Evolutionary conservation across 2,113 vertebrate genomes (phyloP).

Genomic region (Dolichotis patagonum): DNA sequence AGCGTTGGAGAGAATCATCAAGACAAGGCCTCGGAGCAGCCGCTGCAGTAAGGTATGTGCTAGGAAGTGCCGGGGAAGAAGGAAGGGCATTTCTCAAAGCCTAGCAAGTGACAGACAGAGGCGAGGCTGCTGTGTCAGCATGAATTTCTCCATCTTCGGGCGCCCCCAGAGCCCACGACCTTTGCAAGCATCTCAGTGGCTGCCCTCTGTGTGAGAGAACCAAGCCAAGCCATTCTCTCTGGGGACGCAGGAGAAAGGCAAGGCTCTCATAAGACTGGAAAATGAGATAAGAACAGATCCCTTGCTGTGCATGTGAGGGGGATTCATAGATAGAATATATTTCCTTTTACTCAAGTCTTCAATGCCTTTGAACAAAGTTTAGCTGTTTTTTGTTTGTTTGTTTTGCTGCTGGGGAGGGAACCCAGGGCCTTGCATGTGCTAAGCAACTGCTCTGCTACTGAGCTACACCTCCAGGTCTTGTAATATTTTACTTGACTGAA

Average conservation of each 20-base stretch:
- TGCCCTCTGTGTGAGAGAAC: background rate
- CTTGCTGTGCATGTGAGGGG: background rate
- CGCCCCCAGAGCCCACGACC: background rate
- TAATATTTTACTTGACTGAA: background rate
- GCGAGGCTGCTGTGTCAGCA: background rate
- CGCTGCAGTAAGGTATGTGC: constrained; percentile 7
- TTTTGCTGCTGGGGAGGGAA: no score
- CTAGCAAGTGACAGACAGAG: background rate
- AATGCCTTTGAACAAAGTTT: background rate
- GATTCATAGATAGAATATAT: background rate
- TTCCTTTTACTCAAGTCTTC: background rate
- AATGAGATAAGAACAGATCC: background rate
- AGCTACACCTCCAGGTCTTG: background rate
- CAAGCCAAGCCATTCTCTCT: background rate
- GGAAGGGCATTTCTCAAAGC: background rate
- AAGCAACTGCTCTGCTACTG: background rate
- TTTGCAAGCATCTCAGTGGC: background rate
- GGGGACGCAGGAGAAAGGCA: background rate
- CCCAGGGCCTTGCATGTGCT: background rate
- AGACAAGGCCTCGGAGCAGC: background rate
- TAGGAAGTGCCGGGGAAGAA: background rate
- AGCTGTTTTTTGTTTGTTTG: background rate
- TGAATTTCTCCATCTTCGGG: background rate
- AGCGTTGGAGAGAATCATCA: background rate
- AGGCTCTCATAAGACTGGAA: background rate